A percentile compares a stretch with the other conserved stretches of the same genome.
These are phyloP conservation scores for Emys orbicularis DNA, from an alignment of 2,797 vertebrate genomes.

Conservation along the genomic window DNA sequence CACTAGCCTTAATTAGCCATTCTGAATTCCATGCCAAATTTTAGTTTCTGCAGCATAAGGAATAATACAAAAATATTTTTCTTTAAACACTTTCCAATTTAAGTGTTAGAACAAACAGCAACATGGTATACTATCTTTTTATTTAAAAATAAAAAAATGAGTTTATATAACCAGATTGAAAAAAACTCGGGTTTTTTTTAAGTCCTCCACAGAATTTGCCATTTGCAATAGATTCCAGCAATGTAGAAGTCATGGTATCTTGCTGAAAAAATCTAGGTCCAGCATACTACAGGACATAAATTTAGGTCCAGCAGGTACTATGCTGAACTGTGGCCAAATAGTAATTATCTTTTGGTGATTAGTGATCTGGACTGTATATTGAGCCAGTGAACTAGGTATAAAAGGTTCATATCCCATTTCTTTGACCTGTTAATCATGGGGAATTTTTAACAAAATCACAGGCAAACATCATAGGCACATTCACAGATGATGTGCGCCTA, in stretches of 20 bases:
- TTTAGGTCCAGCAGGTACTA: background rate
- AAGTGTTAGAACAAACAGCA: background rate
- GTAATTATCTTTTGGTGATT: background rate
- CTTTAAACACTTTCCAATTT: background rate
- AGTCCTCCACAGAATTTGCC: background rate
- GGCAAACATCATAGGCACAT: background rate
- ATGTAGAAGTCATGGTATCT: background rate
- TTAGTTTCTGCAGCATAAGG: background rate
- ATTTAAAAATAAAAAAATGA: background rate
- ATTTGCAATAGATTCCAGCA: background rate
- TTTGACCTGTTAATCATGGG: background rate
- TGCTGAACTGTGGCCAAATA: background rate
- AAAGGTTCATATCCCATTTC: background rate
- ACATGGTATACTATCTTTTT: background rate
- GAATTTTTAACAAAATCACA: constrained; percentile 13
- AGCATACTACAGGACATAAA: background rate
- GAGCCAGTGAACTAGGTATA: background rate
- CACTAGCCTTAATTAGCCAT: background rate
- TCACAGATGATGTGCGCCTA: background rate
- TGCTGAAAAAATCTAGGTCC: background rate
- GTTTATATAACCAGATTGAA: background rate
- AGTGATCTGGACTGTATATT: background rate
- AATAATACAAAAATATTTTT: background rate
- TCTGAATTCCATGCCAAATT: background rate
- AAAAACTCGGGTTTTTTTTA: background rate